Evolutionary conservation across 2,113 vertebrate species (phyloP), one percentile per base, ranked within the genome.

Genomic region (Grus americana): DNA sequence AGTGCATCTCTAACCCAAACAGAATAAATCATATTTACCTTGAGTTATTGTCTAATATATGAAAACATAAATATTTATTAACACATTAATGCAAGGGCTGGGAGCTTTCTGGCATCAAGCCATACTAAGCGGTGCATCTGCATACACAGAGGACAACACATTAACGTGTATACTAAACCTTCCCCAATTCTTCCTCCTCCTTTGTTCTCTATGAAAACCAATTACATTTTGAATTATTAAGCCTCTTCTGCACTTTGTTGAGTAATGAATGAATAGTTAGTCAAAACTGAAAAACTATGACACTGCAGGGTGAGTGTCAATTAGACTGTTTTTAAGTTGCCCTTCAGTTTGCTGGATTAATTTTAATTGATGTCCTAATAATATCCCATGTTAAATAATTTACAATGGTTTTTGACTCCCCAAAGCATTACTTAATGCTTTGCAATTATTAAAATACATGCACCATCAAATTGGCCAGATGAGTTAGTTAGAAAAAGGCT

Each of bases 11-110:
- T 82, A 88, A 84, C 27, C 23, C 17, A 86, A 91, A 80, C 40
- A 86, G 66, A 84, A 91, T 83, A 92, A 83, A 93, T 91, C 34
- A 44, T 74, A 80, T 92, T 95, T 96, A 93, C 79, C 55, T 79
- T 92, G 70, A 47, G 58, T 95, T 72, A 66, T 79, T 4, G 19
- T 89, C 21, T 95, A 92, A 96, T 91, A 59, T 67, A 88, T 73
- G 58, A 85, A 89, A 95, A 87, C 21, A 97, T 96, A 97, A 97
- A 93, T 97, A 96, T 97, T 97, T 96, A 94, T 96, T 96, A 94
- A 91, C 36, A 74, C 36, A 91, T 94, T 93, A 96, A 85, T 88
- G 36, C 58, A 79, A 71, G 12, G 16, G 11, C 52, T 93, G 21
- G 68, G 86, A 79, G 32, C 18, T 85, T 92, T 79, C 82, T 96